Evolutionary conservation across 2,888 invertebrate species (phyloP).

Genomic region (Exephanes ischioxanthus): DNA sequence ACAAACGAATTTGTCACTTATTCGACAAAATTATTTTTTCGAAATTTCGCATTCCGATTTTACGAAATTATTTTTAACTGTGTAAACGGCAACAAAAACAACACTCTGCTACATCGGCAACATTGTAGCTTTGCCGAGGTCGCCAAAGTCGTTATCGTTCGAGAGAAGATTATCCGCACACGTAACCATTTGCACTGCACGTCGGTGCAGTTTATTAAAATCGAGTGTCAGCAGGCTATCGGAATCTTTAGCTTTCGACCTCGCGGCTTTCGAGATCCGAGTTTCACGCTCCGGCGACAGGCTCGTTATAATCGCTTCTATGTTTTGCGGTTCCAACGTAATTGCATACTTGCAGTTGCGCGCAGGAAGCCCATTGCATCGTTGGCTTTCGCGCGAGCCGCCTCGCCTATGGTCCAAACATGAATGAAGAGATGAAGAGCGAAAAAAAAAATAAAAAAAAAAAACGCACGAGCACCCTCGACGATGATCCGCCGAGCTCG

Average conservation of each 20-base stretch:
- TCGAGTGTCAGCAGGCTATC: conserved; percentile 55
- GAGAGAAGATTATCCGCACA: neutral
- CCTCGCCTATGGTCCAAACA: neutral
- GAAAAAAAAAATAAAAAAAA: conserved; percentile 11
- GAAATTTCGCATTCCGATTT: no score
- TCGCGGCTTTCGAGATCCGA: conserved; percentile 12
- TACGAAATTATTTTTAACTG: no score
- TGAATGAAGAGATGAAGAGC: neutral
- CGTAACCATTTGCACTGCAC: conserved; percentile 27
- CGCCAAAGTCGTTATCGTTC: conserved; percentile 35
- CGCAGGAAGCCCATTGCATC: neutral
- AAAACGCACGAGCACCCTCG: conserved; percentile 31
- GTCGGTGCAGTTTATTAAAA: conserved; percentile 34
- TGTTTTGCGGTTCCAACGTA: neutral
- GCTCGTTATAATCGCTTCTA: neutral
- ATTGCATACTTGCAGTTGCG: neutral
- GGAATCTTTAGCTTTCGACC: conserved; percentile 39
- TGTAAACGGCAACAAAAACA: no score
- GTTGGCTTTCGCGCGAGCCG: conserved; percentile 14
- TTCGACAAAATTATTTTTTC: no score
- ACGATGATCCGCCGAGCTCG: conserved; percentile 12
- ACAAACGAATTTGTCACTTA: no score
- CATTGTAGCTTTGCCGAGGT: conserved; percentile 65
- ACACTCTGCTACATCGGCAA: conserved; percentile 5
- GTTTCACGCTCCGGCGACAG: conserved; percentile 17